These are phyloP conservation scores for Dendronephthya gigantea DNA, from an alignment of 64 coral and sea anemone species.

Conservation along the genomic window DNA sequence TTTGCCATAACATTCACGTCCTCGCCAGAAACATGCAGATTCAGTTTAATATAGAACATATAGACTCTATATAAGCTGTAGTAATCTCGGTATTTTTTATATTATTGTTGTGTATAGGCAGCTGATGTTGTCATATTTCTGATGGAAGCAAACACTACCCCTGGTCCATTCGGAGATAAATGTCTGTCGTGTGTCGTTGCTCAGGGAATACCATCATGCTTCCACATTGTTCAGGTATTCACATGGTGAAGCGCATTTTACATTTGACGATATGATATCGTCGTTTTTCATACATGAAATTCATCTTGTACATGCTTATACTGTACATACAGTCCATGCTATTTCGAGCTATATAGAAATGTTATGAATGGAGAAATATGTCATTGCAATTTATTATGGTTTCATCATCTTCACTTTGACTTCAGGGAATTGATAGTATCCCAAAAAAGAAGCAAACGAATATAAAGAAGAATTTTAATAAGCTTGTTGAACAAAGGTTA, in stretches of 20 bases:
- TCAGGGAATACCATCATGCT: conserved; percentile 1
- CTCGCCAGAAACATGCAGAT: too few relatives aligned
- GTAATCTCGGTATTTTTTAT: neutral
- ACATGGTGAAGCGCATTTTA: too few relatives aligned
- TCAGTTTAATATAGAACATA: too few relatives aligned
- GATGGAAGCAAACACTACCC: neutral
- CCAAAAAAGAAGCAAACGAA: neutral
- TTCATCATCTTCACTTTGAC: neutral
- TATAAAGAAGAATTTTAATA: conserved; percentile 11
- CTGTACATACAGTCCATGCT: too few relatives aligned
- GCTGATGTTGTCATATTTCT: conserved; percentile 2
- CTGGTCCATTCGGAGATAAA: neutral
- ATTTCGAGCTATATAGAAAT: too few relatives aligned
- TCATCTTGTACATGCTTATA: too few relatives aligned
- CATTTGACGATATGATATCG: too few relatives aligned
- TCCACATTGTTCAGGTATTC: neutral
- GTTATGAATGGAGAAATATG: too few relatives aligned
- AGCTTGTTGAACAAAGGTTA: conserved; percentile 18
- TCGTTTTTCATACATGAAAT: too few relatives aligned
- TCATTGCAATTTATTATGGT: too few relatives aligned
- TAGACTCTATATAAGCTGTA: neutral
- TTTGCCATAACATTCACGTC: too few relatives aligned
- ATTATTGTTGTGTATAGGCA: neutral
- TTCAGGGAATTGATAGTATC: neutral
- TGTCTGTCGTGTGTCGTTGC: conserved; percentile 12